Base-by-base conservation (phyloP, 2,888 invertebrate genomes). In the Platynereis dumerilii region DNA sequence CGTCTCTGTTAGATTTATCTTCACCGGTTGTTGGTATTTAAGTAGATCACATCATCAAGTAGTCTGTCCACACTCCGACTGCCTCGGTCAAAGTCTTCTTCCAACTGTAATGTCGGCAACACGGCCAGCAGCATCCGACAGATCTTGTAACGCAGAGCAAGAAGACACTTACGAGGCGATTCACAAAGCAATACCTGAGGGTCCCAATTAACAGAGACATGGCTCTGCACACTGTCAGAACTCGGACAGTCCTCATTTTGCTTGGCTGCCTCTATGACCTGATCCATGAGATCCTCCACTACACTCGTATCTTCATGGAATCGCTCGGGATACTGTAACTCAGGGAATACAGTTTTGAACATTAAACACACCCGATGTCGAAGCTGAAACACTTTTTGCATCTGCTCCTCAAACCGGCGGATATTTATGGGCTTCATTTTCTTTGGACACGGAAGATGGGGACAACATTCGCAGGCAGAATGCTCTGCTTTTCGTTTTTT, bases 51-150 rank as follows among this genome's bases (percentile, higher is more conserved):
- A n/a, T 48, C 48, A n/a, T 48, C 20, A 20, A 48, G 20, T 20
- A 48, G n/a, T n/a, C 22, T 48, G 48, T 48, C 48, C 22, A 48
- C 48, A n/a, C 17, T n/a, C n/a, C 48, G 48, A 22, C 48, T 48
- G 20, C 48, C 22, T n/a, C 48, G 7, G 48, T 48, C 48, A n/a
- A 48, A 48, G 10, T 22, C 22, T 20, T n/a, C 48, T 5, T n/a
- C 48, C 5, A 48, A 7, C n/a, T n/a, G n/a, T 5, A 48, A n/a
- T n/a, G 20, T 22, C 5, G 48, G 48, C 22, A 48, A 22, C 48
- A 48, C 3, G 22, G 22, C 48, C 10, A 20, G n/a, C 22, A 48
- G 22, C 48, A 48, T 20, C 20, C 48, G 3, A n/a, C n/a, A 20
- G 48, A 48, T 48, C 22, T 48, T 48, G 20, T 48, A 7, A 20